Percentiles rank a stretch among this genome's conserved stretches.
Evolutionary conservation across 2,888 invertebrate species (phyloP).

Genomic region (Altica lythri): DNA sequence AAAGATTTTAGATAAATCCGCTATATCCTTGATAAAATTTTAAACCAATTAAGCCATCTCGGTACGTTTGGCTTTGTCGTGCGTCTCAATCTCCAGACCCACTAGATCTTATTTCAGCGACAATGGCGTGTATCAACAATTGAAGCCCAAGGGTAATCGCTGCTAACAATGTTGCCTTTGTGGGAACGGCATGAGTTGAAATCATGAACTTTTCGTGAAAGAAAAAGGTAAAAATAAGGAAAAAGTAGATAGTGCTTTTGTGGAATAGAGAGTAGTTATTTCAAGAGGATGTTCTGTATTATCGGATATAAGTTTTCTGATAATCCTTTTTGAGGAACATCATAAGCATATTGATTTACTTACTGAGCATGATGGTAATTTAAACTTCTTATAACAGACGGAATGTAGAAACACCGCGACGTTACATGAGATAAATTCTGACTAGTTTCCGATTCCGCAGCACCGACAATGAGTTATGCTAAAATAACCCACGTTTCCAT

Average conservation of each 20-base stretch:
- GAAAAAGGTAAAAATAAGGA: slow-evolving; percentile 13
- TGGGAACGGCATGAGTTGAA: slow-evolving; percentile 6
- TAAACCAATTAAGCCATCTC: slow-evolving; percentile 14
- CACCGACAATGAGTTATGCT: too few relatives aligned
- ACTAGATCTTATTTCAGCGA: slow-evolving; percentile 40
- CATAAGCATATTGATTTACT: too few relatives aligned
- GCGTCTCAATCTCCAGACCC: slow-evolving; percentile 2
- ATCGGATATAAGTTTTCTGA: not conserved
- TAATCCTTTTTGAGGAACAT: too few relatives aligned
- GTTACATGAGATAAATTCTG: too few relatives aligned
- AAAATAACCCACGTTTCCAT: too few relatives aligned
- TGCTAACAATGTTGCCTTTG: slow-evolving; percentile 46
- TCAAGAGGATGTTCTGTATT: slow-evolving; percentile 3
- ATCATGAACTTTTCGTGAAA: slow-evolving; percentile 10
- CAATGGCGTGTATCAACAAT: slow-evolving; percentile 52
- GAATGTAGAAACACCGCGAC: too few relatives aligned
- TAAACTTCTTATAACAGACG: too few relatives aligned
- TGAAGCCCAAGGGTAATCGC: slow-evolving; percentile 55
- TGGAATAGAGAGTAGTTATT: slow-evolving; percentile 5
- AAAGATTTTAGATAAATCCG: too few relatives aligned
- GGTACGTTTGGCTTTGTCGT: slow-evolving; percentile 9
- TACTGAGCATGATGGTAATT: too few relatives aligned
- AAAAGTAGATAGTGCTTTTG: slow-evolving; percentile 15
- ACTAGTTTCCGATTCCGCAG: too few relatives aligned
- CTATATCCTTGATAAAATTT: too few relatives aligned